These are phyloP conservation scores for Trichopria drosophilae DNA, from an alignment of 2,888 invertebrate genomes.

Conservation along the genomic window DNA sequence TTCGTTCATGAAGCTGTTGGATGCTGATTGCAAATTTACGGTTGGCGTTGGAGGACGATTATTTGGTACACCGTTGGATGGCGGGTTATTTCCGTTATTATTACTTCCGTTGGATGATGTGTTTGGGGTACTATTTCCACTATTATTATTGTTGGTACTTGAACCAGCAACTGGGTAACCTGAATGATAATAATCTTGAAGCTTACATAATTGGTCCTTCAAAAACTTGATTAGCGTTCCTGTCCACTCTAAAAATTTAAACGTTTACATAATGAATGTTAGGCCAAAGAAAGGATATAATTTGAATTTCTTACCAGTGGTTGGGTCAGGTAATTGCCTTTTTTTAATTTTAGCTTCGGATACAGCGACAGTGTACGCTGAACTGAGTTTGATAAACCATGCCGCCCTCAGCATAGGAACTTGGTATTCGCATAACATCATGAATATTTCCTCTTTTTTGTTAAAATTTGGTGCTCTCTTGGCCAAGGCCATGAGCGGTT, in stretches of 20 bases:
- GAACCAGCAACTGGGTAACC: no score
- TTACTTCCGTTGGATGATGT: no score
- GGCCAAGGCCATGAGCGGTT: constrained; percentile 81
- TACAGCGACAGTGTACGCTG: constrained; percentile 93
- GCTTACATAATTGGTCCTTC: constrained; percentile 85
- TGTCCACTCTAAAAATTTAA: constrained; percentile 80
- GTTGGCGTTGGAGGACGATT: constrained; percentile 60
- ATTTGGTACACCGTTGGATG: constrained; percentile 61
- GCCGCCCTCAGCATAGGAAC: constrained; percentile 74
- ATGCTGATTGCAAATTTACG: constrained; percentile 52
- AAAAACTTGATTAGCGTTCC: constrained; percentile 87
- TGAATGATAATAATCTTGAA: constrained; percentile 86
- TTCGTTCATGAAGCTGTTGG: constrained; percentile 56
- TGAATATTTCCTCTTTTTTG: not conserved
- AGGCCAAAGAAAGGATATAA: not conserved
- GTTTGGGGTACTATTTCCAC: no score
- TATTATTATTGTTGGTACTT: no score
- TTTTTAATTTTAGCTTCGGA: constrained; percentile 94
- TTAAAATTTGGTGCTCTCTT: constrained; percentile 83
- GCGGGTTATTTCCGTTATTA: constrained; percentile 54
- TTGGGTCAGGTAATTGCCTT: constrained; percentile 87
- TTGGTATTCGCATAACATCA: not conserved
- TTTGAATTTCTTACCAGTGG: constrained; percentile 68
- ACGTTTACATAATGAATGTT: not conserved
- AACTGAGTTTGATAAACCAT: constrained; percentile 96